Base-by-base conservation (phyloP, 2,113 vertebrate genomes). In the Gila orcuttii region DNA sequence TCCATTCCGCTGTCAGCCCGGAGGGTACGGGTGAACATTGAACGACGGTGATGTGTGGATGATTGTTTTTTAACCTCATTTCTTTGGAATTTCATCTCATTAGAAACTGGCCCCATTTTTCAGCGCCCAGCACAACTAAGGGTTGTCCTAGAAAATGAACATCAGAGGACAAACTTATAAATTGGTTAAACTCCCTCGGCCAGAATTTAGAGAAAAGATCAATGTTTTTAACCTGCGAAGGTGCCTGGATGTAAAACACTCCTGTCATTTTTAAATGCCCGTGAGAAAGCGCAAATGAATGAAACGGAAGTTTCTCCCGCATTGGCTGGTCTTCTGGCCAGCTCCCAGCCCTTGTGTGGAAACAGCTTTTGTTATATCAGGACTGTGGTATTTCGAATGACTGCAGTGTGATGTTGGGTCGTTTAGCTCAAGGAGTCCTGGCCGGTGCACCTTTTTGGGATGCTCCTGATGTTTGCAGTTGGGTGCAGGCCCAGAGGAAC, bases 381-480 rank as follows among this genome's bases (percentile, higher is more conserved):
- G 33, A 13, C 21, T 66, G 69, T 69, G 73, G 62, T 17, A 69
- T 78, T 86, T 50, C 8, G 2, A 79, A 28, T 50, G 8, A 15
- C 31, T 62, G 13, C 47, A 28, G 57, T 57, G 69, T 17, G 83
- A 62, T 69, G 84, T 52, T 64, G 31, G 75, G 64, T 75, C 50
- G 74, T 42, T 42, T 59, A 45, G 55, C 82, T 31, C 23, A 42
- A n/a, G 52, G 57, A 76, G 68, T 74, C 62, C 76, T 36, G n/a
- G 82, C 71, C 52, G 77, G 64, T 71, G 76, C 15, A 45, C 81
- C 60, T 36, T 87, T 86, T 87, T 88, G 79, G 82, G 85, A 89
- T 86, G 81, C 87, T 82, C 76, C 89, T 84, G 85, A 88, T 93
- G 90, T 92, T 92, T 92, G 69, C 86, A 84, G 36, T 83, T 90